These are phyloP conservation scores for Syrrhaptes paradoxus DNA, from an alignment of 2,113 vertebrate genomes.

Conservation along the genomic window DNA sequence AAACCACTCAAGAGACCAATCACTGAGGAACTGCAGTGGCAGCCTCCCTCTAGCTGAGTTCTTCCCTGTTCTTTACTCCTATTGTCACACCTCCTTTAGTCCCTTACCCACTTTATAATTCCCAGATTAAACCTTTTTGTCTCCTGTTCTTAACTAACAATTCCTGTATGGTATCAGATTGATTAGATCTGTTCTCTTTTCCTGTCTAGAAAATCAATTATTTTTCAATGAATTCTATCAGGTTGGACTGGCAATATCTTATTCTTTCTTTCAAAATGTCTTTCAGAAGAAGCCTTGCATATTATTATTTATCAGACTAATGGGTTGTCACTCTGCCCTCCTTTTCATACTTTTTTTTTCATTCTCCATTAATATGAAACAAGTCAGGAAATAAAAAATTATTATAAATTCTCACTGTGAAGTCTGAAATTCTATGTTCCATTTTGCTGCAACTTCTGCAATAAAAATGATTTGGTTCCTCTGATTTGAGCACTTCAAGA, in stretches of 20 bases:
- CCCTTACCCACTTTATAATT: constrained; percentile 24
- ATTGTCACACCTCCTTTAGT: not conserved
- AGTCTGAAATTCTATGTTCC: not conserved
- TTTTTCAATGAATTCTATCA: constrained; percentile 28
- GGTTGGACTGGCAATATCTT: constrained; percentile 32
- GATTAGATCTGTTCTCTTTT: constrained; percentile 33
- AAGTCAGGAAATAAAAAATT: not conserved
- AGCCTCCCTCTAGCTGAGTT: not conserved
- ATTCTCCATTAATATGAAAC: not conserved
- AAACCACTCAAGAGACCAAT: constrained; percentile 34
- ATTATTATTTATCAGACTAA: constrained; percentile 49
- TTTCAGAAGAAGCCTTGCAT: constrained; percentile 14
- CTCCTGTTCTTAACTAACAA: constrained; percentile 36
- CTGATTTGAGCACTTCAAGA: not conserved
- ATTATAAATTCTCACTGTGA: not conserved
- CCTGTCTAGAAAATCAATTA: constrained; percentile 30
- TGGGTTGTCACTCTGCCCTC: not conserved
- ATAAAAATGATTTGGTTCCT: not conserved
- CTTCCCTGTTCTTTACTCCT: not conserved
- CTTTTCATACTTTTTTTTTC: not conserved
- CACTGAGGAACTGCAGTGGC: not conserved
- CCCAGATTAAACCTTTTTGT: constrained; percentile 12
- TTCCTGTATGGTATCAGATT: constrained; percentile 55
- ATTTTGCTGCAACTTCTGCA: not conserved
- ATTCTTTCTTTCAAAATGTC: constrained; percentile 23